Evolutionary conservation across 2,888 invertebrate genomes (phyloP), one percentile per base, ranked within the genome.

Genomic region (Yponomeuta evonymella): DNA sequence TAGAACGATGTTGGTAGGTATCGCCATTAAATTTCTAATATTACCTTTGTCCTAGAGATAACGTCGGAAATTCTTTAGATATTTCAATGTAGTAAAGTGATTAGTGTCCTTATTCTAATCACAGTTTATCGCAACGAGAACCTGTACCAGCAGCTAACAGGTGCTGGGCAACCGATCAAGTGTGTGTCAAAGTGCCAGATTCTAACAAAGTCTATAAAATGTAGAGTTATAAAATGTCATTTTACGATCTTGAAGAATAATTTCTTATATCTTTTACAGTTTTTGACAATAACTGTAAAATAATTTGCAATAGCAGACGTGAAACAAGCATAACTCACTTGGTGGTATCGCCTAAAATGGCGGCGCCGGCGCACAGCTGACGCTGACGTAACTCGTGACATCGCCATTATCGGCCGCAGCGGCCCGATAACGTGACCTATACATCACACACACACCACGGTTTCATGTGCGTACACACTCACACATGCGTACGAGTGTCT

Each of bases 331-430:
- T 43, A 43, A 33, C 8, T 58, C 15, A 58, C 51, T 58, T 15
- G 51, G 43, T 15, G 51, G 43, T 36, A 68, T 48, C 23, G 48
- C 43, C 70, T 8, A 62, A 70, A 63, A 70, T 70, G 70, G 70
- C 70, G 64, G 70, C 70, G 58, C 58, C 29, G 48, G 63, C 29
- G 48, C 72, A 74, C 80, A 82, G 82, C 81, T 82, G 81, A 79
- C 75, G 76, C 73, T 80, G 82, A 81, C 81, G 81, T 81, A 76
- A 79, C 75, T 75, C 77, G 76, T 77, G 79, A 72, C 72, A 71
- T 70, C 72, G 70, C 70, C 73, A 71, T 69, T 11, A 73, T 65
- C 70, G 48, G 65, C 48, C 23, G 70, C 64, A 65, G 70, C 70
- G 64, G 43, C n/a, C 65, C 72, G 72, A 71, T 72, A 74, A 73